Evolutionary conservation across 2,797 vertebrate genomes (phyloP), one percentile per base, ranked within the genome.

Genomic region (Gymnoscopelus microlampas): DNA sequence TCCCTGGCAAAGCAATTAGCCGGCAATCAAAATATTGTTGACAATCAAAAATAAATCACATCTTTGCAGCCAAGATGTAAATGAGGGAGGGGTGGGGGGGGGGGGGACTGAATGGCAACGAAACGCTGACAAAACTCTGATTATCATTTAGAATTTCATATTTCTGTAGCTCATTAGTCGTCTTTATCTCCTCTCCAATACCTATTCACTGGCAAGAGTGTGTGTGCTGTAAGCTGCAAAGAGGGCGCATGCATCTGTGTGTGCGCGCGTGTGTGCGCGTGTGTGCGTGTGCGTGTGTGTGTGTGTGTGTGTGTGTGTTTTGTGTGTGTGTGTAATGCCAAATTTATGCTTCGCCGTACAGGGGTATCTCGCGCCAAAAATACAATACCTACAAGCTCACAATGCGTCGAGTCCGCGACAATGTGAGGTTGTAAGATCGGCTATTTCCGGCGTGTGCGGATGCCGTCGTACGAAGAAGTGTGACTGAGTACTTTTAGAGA

Each of bases 101-200:
- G 32, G 3, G 32, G 35, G 35, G 35, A 5, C 39, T 44, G 39
- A 44, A 9, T 44, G 39, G 39, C 39, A 10, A 44, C 15, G 35
- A 67, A 80, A 73, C 76, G 60, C 67, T 58, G 59, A 53, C 58
- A 77, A 61, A 71, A 51, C 11, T 24, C 32, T 60, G 49, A 62
- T 65, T 48, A 70, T 72, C 12, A 63, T 72, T 68, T 70, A 67
- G 39, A 81, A 77, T 78, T 70, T 75, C 59, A 57, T 70, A 68
- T 77, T 70, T 84, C 73, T 78, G 77, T 68, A 77, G 64, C 65
- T 88, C 76, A 84, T 88, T 89, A 89, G 72, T 68, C 66, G 60
- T 78, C 70, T 62, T 78, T 75, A 64, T 79, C 69, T 80, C 58
- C 68, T 65, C 65, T 73, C 39, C 74, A 60, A 61, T 65, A 54